Evolutionary conservation across 2,888 invertebrate species (phyloP), one percentile per base, ranked within the genome.

Genomic region (Nomada fucata): DNA sequence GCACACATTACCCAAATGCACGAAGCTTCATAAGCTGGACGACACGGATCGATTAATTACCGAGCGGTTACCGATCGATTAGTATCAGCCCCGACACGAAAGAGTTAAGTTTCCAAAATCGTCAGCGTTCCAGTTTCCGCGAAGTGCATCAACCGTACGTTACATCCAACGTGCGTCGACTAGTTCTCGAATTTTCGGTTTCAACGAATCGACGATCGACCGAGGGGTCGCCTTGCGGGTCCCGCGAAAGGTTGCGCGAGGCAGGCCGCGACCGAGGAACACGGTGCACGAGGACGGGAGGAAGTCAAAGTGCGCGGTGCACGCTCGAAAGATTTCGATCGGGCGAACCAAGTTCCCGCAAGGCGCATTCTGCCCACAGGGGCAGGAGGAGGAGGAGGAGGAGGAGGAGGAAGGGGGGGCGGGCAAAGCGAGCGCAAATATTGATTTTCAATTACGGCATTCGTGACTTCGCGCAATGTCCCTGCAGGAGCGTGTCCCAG

Each of bases 391-490:
- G n/a, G n/a, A n/a, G n/a, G n/a, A n/a, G n/a, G n/a, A n/a, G n/a
- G n/a, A n/a, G n/a, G n/a, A n/a, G n/a, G n/a, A n/a, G n/a, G n/a
- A n/a, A n/a, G n/a, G n/a, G n/a, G 83, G 87, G 88, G 83, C 86
- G 88, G 79, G 79, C 88, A 85, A 89, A 89, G 86, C 87, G 74
- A 88, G 89, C 85, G 88, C 89, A 89, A 90, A 91, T 92, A 93
- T 93, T 92, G 93, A 93, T 92, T 93, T 92, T 93, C 92, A 93
- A 93, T 93, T 93, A 92, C 90, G 87, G 85, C 83, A 92, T 92
- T 92, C 92, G 92, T 92, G 92, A 92, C 92, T 92, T 92, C 88
- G 92, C 90, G 92, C 92, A 91, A 91, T 92, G 92, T 91, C 90
- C 90, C 87, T 79, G 86, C 85, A 83, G 80, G 85, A 82, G 84